phyloP scores from a whole-genome alignment of 2,797 vertebrate species.

The Ctenosaura bakeri region DNA sequence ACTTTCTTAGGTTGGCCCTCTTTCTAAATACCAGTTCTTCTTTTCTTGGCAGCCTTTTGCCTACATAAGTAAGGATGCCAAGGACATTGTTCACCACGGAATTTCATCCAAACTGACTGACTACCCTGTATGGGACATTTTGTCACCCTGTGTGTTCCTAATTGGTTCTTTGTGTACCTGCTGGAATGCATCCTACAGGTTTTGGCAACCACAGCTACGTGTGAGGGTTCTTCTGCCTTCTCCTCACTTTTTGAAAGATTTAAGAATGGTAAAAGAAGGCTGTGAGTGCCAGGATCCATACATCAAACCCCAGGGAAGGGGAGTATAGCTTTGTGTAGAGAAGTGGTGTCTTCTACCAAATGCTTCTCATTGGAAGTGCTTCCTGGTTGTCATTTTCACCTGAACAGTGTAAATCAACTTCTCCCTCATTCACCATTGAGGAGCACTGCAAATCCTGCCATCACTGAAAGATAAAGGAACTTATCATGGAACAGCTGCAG shows the following conservation, averaged over 20 bases:
- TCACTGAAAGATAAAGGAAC: neutral
- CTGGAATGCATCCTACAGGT: slow-evolving; percentile 71
- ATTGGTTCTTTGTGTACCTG: slow-evolving; percentile 62
- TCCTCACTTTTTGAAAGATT: slow-evolving; percentile 41
- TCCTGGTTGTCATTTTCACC: slow-evolving; percentile 29
- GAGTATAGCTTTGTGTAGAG: neutral
- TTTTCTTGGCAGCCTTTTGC: accelerated
- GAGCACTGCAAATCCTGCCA: neutral
- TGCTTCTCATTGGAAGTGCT: slow-evolving; percentile 32
- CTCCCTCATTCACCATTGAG: neutral
- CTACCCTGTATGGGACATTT: slow-evolving; percentile 51
- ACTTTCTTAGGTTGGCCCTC: neutral
- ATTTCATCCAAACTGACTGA: slow-evolving; percentile 55
- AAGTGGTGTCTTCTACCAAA: slow-evolving; percentile 36
- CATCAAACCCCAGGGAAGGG: slow-evolving; percentile 35
- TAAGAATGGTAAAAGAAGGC: slow-evolving; percentile 33
- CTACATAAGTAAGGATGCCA: slow-evolving; percentile 45
- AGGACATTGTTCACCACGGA: slow-evolving; percentile 29
- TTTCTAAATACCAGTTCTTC: neutral
- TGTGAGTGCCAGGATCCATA: slow-evolving; percentile 41
- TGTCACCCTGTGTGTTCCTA: slow-evolving; percentile 71
- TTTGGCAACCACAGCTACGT: slow-evolving; percentile 62
- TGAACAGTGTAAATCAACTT: slow-evolving; percentile 33
- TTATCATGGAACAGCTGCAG: neutral
- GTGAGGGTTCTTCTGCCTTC: slow-evolving; percentile 47